These are phyloP conservation scores for Chrysocyon brachyurus DNA, from an alignment of 2,797 vertebrate species.

Conservation along the genomic window DNA sequence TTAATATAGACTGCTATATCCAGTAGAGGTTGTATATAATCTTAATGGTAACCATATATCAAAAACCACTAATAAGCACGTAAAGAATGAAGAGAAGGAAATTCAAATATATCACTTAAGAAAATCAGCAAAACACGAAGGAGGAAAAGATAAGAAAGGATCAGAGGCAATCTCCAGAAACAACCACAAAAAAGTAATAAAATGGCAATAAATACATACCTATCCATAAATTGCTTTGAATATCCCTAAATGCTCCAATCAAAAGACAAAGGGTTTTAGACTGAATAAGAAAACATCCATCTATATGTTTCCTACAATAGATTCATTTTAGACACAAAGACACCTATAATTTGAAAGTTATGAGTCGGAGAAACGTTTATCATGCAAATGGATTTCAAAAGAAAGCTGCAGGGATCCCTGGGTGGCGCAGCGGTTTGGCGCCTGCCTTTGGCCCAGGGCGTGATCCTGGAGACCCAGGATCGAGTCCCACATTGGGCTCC, in stretches of 20 bases:
- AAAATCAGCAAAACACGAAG: not conserved
- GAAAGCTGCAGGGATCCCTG: not conserved
- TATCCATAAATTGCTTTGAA: not conserved
- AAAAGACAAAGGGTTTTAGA: not conserved
- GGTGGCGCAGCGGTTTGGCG: no score
- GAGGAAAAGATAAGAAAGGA: not conserved
- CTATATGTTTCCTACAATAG: not conserved
- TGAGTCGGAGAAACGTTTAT: not conserved
- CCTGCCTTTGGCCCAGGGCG: no score
- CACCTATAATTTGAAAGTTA: not conserved
- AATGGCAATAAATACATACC: not conserved
- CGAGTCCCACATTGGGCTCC: no score
- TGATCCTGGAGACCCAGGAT: no score
- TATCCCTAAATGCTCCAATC: not conserved
- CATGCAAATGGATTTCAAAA: not conserved
- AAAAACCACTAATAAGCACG: not conserved
- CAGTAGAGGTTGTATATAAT: not conserved
- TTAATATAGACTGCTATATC: not conserved
- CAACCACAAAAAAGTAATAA: not conserved
- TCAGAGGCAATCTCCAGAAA: not conserved
- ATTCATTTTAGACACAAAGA: not conserved
- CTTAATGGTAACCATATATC: not conserved
- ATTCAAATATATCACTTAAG: not conserved
- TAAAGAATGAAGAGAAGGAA: not conserved
- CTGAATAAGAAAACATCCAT: not conserved